phyloP scores from a whole-genome alignment of 2,888 invertebrate species.

The Drosophila crucigera region DNA sequence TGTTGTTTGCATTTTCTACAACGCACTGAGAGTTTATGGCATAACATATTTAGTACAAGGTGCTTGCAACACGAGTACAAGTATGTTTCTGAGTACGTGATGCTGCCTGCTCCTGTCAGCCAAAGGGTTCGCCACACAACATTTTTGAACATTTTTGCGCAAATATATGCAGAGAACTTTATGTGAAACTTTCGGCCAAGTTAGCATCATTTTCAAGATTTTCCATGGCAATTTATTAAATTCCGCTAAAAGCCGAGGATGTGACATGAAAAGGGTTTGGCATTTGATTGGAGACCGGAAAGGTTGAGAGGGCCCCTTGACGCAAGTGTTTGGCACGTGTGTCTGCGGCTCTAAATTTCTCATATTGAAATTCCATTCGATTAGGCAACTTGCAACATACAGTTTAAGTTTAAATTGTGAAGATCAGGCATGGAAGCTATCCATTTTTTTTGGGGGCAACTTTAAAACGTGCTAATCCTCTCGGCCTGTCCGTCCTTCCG shows the following conservation, averaged over 20 bases:
- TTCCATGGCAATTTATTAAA: constrained; percentile 55
- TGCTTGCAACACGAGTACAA: neutral
- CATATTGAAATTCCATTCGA: constrained; percentile 57
- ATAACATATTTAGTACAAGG: constrained; percentile 22
- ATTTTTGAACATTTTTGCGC: constrained; percentile 1
- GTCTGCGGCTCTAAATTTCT: constrained; percentile 2
- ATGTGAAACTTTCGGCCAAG: constrained; percentile 6
- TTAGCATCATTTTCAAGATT: constrained; percentile 34
- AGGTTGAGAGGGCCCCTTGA: neutral
- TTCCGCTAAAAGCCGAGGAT: constrained; percentile 30
- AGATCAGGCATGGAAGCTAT: neutral
- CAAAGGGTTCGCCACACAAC: neutral
- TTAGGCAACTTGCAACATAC: constrained; percentile 10
- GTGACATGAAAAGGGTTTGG: constrained; percentile 76
- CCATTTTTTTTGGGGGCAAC: constrained; percentile 6
- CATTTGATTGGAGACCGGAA: constrained; percentile 19
- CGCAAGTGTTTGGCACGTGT: constrained; percentile 42
- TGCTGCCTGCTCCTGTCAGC: constrained; percentile 1
- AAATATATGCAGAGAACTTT: constrained; percentile 23
- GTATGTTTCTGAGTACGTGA: neutral
- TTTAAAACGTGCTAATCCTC: constrained; percentile 37
- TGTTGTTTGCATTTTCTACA: constrained; percentile 37
- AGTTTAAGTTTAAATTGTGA: constrained; percentile 18
- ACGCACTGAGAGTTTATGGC: neutral
- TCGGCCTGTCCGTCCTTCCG: constrained; percentile 9